phyloP scores from a whole-genome alignment of 2,888 invertebrate genomes.

The Furcula furcula region DNA sequence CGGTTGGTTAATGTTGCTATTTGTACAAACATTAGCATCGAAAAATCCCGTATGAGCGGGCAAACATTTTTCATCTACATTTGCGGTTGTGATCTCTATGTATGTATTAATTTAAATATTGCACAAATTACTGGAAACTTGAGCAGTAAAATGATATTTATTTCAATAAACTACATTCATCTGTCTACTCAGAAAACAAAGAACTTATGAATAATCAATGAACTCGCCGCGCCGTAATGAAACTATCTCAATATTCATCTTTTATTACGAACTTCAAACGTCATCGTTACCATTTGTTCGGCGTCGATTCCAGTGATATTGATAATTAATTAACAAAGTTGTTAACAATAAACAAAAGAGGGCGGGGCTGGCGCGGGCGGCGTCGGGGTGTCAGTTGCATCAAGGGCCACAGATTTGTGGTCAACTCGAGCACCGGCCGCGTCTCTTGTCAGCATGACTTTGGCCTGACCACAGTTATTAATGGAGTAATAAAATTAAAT shows the following conservation, averaged over 20 bases:
- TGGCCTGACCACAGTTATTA: slow-evolving; percentile 51
- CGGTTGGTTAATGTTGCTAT: neutral
- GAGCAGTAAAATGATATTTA: too few species aligned
- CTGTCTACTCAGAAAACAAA: too few species aligned
- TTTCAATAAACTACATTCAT: too few species aligned
- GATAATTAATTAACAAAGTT: slow-evolving; percentile 59
- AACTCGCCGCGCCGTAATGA: slow-evolving; percentile 4
- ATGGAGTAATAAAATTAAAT: slow-evolving; percentile 27
- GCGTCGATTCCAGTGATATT: slow-evolving; percentile 29
- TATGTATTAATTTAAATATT: too few species aligned
- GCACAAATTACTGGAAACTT: too few species aligned
- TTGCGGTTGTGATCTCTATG: too few species aligned
- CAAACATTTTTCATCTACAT: too few species aligned
- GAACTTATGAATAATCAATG: too few species aligned
- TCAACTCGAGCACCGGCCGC: slow-evolving; percentile 45
- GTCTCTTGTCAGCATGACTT: slow-evolving; percentile 51
- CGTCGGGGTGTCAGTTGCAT: slow-evolving; percentile 63
- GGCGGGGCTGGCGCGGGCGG: slow-evolving; percentile 53
- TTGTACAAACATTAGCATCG: too few species aligned
- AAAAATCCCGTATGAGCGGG: too few species aligned
- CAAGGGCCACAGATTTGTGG: slow-evolving; percentile 73
- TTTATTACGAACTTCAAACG: slow-evolving; percentile 5
- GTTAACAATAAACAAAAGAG: slow-evolving; percentile 67
- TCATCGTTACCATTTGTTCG: slow-evolving; percentile 14
- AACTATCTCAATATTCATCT: slow-evolving; percentile 19